Conservation (phyloP, 2,113 vertebrate species). For the Nycticebus coucang region DNA sequence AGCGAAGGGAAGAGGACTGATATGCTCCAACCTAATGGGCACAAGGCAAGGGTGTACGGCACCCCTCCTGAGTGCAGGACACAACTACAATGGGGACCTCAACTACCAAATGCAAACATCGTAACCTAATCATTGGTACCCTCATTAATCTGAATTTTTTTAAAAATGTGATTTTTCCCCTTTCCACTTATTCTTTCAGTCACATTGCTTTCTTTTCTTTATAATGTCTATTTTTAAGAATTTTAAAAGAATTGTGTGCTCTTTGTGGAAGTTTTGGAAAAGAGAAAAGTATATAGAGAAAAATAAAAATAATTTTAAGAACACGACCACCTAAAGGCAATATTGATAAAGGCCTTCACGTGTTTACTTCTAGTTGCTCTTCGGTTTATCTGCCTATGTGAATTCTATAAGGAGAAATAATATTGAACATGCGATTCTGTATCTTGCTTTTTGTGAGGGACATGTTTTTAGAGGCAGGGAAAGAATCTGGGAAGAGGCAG, state of each 20-base stretch:
- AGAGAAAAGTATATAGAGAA: background rate
- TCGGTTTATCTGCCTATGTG: background rate
- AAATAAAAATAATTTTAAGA: slow-evolving; percentile 7
- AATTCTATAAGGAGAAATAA: slow-evolving; percentile 29
- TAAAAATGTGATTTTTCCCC: background rate
- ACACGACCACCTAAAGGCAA: background rate
- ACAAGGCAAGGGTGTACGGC: no score
- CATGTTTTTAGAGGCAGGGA: background rate
- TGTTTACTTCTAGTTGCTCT: slow-evolving; percentile 15
- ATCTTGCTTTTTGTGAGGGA: slow-evolving; percentile 36
- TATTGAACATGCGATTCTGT: background rate
- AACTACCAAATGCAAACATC: no score
- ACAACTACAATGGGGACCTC: no score
- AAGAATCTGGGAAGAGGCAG: background rate
- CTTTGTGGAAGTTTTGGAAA: background rate
- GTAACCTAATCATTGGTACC: no score
- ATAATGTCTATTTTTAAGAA: background rate
- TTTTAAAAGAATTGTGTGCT: background rate
- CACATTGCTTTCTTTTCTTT: background rate
- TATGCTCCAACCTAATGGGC: no score
- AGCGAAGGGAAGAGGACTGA: no score
- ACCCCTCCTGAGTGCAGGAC: no score
- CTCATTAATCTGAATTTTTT: no score
- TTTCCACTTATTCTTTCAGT: background rate
- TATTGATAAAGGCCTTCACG: background rate